Base-by-base conservation (phyloP, 2,888 invertebrate genomes). In the Ceraclea dissimilis region DNA sequence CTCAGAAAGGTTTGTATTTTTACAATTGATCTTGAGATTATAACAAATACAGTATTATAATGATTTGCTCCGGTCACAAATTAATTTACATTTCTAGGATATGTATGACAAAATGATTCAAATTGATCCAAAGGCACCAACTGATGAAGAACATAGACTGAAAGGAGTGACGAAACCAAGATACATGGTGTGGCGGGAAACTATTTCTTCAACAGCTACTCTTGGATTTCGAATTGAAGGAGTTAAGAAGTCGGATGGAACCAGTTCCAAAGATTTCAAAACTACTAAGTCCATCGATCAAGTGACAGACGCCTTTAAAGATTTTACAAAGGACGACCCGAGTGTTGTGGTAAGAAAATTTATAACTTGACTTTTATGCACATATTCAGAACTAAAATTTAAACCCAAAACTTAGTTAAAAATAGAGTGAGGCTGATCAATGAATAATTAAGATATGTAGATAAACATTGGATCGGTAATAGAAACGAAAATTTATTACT, bases 41-140 rank as follows among this genome's bases (percentile, higher is more conserved):
- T n/a, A n/a, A n/a, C n/a, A n/a, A n/a, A n/a, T n/a, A n/a, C n/a
- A n/a, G n/a, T n/a, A n/a, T n/a, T n/a, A n/a, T n/a, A n/a, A n/a
- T n/a, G n/a, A n/a, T n/a, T n/a, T n/a, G n/a, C n/a, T n/a, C n/a
- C n/a, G n/a, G n/a, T n/a, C n/a, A n/a, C 10, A 26, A 26, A 26
- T 26, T 4, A 26, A 6, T 26, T 26, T 26, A 6, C 59, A 70
- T 54, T 67, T 78, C 39, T 72, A 91, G 85, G 95, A 96, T 69
- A 94, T 96, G 95, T 96, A 94, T 69, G 93, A 95, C 66, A 96
- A 96, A 75, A 96, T 96, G 95, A 87, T 94, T 61, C 93, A 93
- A 70, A 90, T 95, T 49, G 94, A 95, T 70, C 84, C 88, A 2
- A 80, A 78, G 63, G 95, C 95, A 0, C 96, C 96, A 2, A 88